Percentiles rank a stretch among this genome's conserved stretches.
Conservation (phyloP, 2,888 invertebrate species). For the Himalopsyche kuldschensis region DNA sequence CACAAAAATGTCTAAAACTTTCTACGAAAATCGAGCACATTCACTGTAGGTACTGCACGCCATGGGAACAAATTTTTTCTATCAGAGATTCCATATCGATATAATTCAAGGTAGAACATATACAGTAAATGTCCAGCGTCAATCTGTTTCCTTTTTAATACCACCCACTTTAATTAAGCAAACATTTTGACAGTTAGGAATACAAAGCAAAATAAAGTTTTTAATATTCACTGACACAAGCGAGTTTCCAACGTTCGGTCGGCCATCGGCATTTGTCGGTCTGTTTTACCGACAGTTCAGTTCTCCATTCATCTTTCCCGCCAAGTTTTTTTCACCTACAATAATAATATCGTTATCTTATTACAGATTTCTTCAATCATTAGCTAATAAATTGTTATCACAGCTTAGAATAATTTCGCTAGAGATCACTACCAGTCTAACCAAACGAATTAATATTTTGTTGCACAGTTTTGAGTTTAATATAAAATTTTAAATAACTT, state of each 20-base stretch:
- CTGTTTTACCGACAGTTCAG: conserved; percentile 28
- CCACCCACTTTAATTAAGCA: background rate
- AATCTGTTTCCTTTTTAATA: conserved; percentile 10
- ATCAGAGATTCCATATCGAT: conserved; percentile 7
- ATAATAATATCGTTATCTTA: background rate
- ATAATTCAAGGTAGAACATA: background rate
- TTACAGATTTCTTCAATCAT: background rate
- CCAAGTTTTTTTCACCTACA: conserved; percentile 8
- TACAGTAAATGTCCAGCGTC: conserved; percentile 1
- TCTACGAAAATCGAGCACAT: conserved; percentile 24
- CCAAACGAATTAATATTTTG: no score
- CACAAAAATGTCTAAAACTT: conserved; percentile 17
- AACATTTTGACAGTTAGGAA: conserved; percentile 1
- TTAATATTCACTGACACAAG: conserved; percentile 29
- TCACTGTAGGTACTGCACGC: conserved; percentile 24
- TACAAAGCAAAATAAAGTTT: conserved; percentile 26
- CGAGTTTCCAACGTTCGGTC: conserved; percentile 13
- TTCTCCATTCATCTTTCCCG: conserved; percentile 22
- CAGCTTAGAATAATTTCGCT: background rate
- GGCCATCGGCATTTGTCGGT: conserved; percentile 22
- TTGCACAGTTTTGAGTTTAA: no score
- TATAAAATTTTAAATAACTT: no score
- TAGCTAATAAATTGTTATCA: background rate
- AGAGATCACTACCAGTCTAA: conserved; percentile 7
- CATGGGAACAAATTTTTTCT: conserved; percentile 19